Evolutionary conservation across 2,797 vertebrate genomes (phyloP), one percentile per base, ranked within the genome.

Genomic region (Threskiornis aethiopicus): DNA sequence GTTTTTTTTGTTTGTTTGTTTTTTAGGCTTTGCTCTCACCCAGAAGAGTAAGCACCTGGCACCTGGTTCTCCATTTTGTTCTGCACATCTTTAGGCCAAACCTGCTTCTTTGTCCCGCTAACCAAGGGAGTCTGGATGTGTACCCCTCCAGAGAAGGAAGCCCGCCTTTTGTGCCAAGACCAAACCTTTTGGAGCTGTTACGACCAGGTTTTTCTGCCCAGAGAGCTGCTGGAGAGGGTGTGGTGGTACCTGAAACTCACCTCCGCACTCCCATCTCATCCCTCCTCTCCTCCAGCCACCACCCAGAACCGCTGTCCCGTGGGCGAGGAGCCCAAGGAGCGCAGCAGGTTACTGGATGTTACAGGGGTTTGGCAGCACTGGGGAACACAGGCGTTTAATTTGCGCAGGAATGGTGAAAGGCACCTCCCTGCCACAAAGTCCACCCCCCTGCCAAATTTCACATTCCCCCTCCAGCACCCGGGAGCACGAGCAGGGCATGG

Each of bases 251-350:
- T 5, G 11, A 77, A 49, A 31, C 16, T 49, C 41, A 70, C 21
- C 57, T 66, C 52, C 3, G 3, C n/a, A 3, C 16, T 29, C 25
- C 8, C 41, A 28, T 69, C 21, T 42, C 37, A 39, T 6, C 19
- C 24, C 16, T 71, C 19, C 18, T 71, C 58, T 67, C 37, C 7
- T 4, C 29, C 3, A 1, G 24, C 33, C 1, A 3, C 21, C 39
- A 5, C 2, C 5, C 15, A 1, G 52, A 31, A 70, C 24, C 7
- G 21, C 59, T 41, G 52, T 10, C 31, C 41, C 3, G 0, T 5
- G 1, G 14, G 20, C 0, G 4, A 82, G 35, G 11, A 71, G 3
- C 67, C 41, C 24, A 3, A 55, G 54, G 26, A 78, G 13, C 0
- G 2, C 75, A 25, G 75, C 29, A 29, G 26, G 44, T 41, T 31